These are phyloP conservation scores for Cydia pomonella DNA, from an alignment of 1,140 invertebrate genomes.

Conservation along the genomic window DNA sequence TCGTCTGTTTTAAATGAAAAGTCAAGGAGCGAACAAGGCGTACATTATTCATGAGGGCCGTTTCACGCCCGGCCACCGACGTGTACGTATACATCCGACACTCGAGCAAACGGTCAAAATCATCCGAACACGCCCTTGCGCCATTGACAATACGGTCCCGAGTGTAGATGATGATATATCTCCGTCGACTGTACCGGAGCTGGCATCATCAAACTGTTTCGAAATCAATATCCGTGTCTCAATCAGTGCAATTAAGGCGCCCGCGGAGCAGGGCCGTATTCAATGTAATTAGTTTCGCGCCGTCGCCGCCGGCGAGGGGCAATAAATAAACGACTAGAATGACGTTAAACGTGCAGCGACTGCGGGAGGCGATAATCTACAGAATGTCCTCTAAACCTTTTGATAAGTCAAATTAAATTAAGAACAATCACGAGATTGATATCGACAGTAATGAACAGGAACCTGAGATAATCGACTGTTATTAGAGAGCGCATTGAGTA, in stretches of 20 bases:
- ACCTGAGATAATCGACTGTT: conserved; percentile 44
- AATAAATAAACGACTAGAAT: conserved; percentile 52
- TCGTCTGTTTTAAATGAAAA: conserved; percentile 78
- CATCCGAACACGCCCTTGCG: not conserved
- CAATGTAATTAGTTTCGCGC: conserved; percentile 72
- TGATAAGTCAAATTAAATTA: conserved; percentile 12
- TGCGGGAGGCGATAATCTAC: conserved; percentile 30
- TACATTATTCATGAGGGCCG: conserved; percentile 76
- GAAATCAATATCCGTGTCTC: conserved; percentile 78
- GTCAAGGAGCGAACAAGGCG: conserved; percentile 72
- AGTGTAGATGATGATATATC: not conserved
- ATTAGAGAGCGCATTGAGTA: conserved; percentile 43
- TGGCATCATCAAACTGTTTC: conserved; percentile 64
- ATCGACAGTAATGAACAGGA: conserved; percentile 35
- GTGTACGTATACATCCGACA: conserved; percentile 18
- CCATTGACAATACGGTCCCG: conserved; percentile 1
- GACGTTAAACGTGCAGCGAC: conserved; percentile 39
- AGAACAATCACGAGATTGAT: conserved; percentile 19
- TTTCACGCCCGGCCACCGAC: conserved; percentile 63
- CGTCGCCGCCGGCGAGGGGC: conserved; percentile 51
- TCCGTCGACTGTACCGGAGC: conserved; percentile 32
- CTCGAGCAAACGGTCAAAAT: not conserved
- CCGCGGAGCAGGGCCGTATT: conserved; percentile 55
- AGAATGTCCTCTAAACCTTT: conserved; percentile 21
- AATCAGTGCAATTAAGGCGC: conserved; percentile 76